Base-by-base conservation (phyloP, 64 coral and sea anemone genomes). In the Orbicella faveolata region DNA sequence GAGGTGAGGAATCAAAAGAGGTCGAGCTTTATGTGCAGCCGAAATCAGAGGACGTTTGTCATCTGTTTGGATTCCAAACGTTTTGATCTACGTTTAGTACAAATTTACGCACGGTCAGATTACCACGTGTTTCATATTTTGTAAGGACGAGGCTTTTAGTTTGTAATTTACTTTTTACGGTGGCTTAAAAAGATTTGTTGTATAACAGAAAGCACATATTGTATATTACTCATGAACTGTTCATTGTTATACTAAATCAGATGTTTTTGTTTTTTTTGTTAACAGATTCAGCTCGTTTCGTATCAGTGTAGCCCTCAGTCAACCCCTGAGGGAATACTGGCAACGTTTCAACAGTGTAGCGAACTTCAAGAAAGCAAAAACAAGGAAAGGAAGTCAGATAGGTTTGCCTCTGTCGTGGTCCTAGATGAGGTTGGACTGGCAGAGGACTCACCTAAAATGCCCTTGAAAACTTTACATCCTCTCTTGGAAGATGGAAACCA, bases 281-380 rank as follows among this genome's bases (percentile, higher is more conserved):
- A 37, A 21, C 73, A 97, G 95, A 89, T 92, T 83, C 92, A 97
- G 63, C 80, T 97, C 84, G 88, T 90, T 48, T 97, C 95, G 18
- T 94, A 97, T 41, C 95, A 97, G 23, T 97, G 95, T 75, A 96
- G 95, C 52, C 95, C 95, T 19, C 91, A 93, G 41, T 96, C 95
- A 21, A 96, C 95, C 9, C 84, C 95, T 63, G 95, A 97, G 61
- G 95, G 95, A 17, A 97, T 97, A 41, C 61, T 91, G 16, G 88
- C 91, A 61, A 97, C 95, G 16, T 97, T 97, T 65, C 65, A 74
- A 84, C 95, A 97, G 51, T 97, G 91, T 61, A 69, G 89, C 23
- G 81, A 89, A 68, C 77, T 97, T 59, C 95, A 97, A 75, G 88
- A 97, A 61, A 89, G 90, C 54, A 97, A 97, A 17, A 82, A 89